Percentiles rank a stretch among this genome's conserved stretches.
phyloP scores from a whole-genome alignment of 23 tunicate species.

The Trididemnum nubilum region DNA sequence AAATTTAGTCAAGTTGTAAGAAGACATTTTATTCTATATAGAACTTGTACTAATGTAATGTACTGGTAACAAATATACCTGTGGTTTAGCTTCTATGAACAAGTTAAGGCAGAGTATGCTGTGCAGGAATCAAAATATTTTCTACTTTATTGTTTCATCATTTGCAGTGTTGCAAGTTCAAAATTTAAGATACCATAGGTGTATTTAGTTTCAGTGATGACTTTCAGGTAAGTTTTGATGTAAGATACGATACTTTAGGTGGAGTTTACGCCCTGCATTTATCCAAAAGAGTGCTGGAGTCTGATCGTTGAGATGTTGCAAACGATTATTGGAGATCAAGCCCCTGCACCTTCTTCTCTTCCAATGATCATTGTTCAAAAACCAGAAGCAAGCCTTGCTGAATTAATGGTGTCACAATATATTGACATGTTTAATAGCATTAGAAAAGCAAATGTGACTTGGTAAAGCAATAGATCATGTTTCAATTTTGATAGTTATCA shows the following conservation, averaged over 20 bases:
- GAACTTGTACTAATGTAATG: too few species aligned
- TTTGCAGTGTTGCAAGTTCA: too few species aligned
- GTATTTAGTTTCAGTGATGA: not conserved
- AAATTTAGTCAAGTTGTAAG: too few species aligned
- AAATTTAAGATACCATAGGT: not conserved
- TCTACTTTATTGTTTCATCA: too few species aligned
- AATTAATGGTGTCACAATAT: constrained; percentile 64
- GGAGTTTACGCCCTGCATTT: constrained; percentile 77
- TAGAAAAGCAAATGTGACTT: constrained; percentile 51
- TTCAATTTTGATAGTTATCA: too few species aligned
- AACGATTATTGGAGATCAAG: constrained; percentile 57
- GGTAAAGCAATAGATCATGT: too few species aligned
- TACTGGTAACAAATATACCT: too few species aligned
- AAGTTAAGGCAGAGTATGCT: too few species aligned
- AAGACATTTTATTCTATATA: too few species aligned
- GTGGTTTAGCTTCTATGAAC: too few species aligned
- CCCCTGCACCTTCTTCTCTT: constrained; percentile 49
- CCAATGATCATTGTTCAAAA: constrained; percentile 37
- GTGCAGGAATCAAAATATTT: too few species aligned
- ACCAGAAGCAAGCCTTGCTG: constrained; percentile 48
- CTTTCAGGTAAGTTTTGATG: not conserved
- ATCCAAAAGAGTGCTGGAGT: constrained; percentile 72
- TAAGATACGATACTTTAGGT: constrained; percentile 21
- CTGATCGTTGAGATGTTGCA: constrained; percentile 63
- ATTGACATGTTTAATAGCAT: constrained; percentile 69